phyloP scores from a whole-genome alignment of 2,113 vertebrate species.

The Cyprinodon variegatus region DNA sequence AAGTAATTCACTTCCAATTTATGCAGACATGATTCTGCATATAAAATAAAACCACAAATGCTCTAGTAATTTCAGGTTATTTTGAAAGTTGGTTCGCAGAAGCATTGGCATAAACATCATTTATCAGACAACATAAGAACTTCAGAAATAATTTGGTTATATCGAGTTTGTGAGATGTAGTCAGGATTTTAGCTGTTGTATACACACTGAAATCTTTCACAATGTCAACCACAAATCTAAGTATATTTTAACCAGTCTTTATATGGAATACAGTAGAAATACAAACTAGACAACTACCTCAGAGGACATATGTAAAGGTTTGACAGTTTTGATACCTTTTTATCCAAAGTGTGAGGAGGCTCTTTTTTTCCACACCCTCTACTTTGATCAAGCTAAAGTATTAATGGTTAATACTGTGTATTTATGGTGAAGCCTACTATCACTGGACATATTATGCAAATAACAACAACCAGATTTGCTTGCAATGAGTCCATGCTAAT shows the following conservation, averaged over 20 bases:
- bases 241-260: not conserved
- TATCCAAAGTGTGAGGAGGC: too few species aligned
- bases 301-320: too few species aligned
- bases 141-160: not conserved
- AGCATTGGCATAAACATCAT: not conserved
- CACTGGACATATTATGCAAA: too few species aligned
- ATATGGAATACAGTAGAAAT: not conserved
- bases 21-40: conserved; percentile 30
- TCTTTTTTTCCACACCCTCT: too few species aligned
- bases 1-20: conserved; percentile 45
- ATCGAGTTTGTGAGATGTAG: not conserved
- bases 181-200: not conserved
- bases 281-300: not conserved
- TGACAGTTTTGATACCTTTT: too few species aligned
- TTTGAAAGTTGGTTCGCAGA: not conserved
- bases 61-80: not conserved
- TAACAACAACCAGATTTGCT: too few species aligned
- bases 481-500: too few species aligned
- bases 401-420: too few species aligned
- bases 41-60: not conserved
- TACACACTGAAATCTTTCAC: not conserved
- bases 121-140: not conserved
- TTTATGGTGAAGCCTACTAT: too few species aligned
- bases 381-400: too few species aligned
- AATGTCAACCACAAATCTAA: not conserved